Evolutionary conservation across 2,113 vertebrate species (phyloP).

Genomic region (Cisticola juncidis): DNA sequence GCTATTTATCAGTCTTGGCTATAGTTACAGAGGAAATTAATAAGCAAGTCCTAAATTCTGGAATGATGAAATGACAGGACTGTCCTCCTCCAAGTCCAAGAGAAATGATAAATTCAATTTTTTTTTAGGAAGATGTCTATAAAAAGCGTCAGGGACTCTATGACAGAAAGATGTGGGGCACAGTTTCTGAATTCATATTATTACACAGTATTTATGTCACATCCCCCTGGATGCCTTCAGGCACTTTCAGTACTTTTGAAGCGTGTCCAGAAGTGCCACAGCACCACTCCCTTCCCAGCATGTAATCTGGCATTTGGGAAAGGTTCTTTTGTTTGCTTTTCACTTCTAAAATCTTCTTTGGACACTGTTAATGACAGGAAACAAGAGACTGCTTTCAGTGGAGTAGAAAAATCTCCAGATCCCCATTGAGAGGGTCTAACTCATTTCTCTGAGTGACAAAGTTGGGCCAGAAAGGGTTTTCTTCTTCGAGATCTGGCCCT

Average conservation of each 20-base stretch:
- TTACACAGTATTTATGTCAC: neutral
- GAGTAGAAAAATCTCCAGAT: neutral
- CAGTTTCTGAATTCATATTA: neutral
- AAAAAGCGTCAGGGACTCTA: neutral
- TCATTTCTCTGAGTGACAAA: neutral
- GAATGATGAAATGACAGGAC: neutral
- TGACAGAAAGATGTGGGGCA: neutral
- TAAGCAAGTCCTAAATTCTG: neutral
- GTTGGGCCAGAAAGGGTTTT: neutral
- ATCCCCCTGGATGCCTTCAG: neutral
- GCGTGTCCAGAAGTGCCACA: neutral
- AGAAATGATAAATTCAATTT: neutral
- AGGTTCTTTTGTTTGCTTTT: neutral
- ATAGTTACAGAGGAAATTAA: neutral
- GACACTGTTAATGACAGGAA: neutral
- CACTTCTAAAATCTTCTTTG: neutral
- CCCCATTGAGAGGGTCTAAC: neutral
- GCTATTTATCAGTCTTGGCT: neutral
- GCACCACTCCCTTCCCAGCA: neutral
- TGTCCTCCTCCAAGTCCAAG: neutral
- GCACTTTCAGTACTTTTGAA: neutral
- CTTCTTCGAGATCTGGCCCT: neutral
- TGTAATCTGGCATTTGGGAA: neutral
- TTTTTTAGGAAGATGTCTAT: neutral
- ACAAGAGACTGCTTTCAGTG: neutral